These are phyloP conservation scores for Gonocerus acuteangulatus DNA, from an alignment of 2,888 invertebrate species.

Conservation along the genomic window DNA sequence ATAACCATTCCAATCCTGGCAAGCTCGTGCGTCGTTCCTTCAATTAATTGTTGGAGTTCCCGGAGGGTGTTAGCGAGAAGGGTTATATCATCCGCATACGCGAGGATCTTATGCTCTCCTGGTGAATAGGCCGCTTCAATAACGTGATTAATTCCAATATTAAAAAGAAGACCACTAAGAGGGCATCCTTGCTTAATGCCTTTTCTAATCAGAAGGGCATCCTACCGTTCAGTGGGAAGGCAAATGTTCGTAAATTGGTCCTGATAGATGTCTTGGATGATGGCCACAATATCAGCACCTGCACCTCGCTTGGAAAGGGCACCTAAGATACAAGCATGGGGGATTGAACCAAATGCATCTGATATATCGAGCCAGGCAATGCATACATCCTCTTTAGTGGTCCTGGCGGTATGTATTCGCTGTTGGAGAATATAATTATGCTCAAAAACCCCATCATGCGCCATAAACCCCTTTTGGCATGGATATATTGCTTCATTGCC, in stretches of 20 bases:
- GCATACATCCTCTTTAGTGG: neutral
- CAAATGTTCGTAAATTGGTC: neutral
- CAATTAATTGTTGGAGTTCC: neutral
- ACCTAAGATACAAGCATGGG: neutral
- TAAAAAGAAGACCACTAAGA: constrained; percentile 17
- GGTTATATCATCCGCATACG: constrained; percentile 16
- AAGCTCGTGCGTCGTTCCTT: neutral
- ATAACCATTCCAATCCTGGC: neutral
- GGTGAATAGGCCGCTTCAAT: neutral
- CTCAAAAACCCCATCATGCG: neutral
- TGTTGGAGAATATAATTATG: neutral
- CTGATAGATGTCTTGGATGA: constrained; percentile 5
- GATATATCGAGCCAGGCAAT: constrained; percentile 24
- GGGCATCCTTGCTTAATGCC: constrained; percentile 24
- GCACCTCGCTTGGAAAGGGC: neutral
- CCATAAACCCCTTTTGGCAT: neutral
- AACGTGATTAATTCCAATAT: constrained; percentile 9
- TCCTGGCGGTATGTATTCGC: neutral
- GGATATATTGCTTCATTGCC: neutral
- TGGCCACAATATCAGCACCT: constrained; percentile 6
- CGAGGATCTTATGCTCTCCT: neutral
- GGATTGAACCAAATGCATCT: constrained; percentile 22
- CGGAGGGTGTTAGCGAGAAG: neutral
- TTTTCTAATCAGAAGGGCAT: neutral
- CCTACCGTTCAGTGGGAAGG: neutral